phyloP scores from a whole-genome alignment of 2,113 vertebrate genomes.

The Gracilinanus agilis region DNA sequence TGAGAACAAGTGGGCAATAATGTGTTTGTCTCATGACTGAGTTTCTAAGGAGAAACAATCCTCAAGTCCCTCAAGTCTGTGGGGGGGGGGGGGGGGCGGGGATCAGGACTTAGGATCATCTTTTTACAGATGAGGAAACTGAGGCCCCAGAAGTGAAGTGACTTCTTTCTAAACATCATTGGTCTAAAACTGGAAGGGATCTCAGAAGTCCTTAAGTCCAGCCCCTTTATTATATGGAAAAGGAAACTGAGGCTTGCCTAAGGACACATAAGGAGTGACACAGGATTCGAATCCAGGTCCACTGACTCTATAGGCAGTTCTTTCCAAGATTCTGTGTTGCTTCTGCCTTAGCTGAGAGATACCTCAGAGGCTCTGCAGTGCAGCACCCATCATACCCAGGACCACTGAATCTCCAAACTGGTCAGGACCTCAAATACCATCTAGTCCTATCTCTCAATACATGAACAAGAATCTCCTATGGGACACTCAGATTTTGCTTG shows the following conservation, averaged over 20 bases:
- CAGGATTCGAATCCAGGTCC: not conserved
- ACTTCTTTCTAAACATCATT: not conserved
- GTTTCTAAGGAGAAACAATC: not conserved
- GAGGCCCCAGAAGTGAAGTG: not conserved
- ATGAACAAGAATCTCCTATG: not conserved
- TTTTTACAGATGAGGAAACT: constrained; percentile 1
- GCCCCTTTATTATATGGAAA: not conserved
- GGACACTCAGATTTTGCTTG: not conserved
- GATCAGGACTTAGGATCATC: not conserved
- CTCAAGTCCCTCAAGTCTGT: not conserved
- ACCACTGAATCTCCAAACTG: not conserved
- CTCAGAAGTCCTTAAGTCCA: not conserved
- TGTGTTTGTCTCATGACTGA: not conserved
- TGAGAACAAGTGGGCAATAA: not conserved
- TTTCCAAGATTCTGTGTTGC: not conserved
- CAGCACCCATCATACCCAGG: not conserved
- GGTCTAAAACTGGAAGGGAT: not conserved
- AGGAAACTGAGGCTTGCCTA: not conserved
- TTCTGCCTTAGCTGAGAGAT: not conserved
- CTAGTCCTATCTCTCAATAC: not conserved
- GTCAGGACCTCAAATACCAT: not conserved
- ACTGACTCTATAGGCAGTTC: not conserved
- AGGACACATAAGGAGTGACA: not conserved
- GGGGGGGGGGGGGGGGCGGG: no score
- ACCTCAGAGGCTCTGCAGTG: not conserved